Base-by-base conservation (phyloP, 2,888 invertebrate species). In the Brachynemurus nebulosus region DNA sequence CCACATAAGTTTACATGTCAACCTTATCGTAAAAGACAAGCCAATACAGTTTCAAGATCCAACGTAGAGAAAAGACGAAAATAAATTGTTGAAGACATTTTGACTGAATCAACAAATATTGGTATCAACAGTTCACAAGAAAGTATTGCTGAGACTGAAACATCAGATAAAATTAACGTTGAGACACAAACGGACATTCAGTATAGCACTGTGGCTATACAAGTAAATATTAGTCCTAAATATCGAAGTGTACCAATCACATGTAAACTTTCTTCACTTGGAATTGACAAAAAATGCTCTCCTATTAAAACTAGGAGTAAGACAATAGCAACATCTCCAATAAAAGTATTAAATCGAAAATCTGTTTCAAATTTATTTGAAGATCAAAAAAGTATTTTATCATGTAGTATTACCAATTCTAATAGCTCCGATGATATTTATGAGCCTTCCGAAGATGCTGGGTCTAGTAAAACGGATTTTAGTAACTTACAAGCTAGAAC, bases 1-100 rank as follows among this genome's bases (percentile, higher is more conserved):
- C 42, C 42, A 34, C 45, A 42, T 21, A 45, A 45, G 38, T 45
- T 46, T 39, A 30, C 27, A n/a, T 46, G 39, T 38, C 42, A 46
- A 25, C 42, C 46, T 35, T 27, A 33, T n/a, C 41, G 37, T 30
- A 16, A 21, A 33, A 2, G 23, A 7, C 35, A 20, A 9, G 21
- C 33, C 11, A 36, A 27, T 14, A 25, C 42, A 38, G 6, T 35
- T 45, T 33, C 39, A 12, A 33, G 46, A 23, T 39, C 45, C 2
- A 38, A 17, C 34, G 46, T 30, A 37, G 37, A 30, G 9, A 39
- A 46, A 36, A 23, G 45, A n/a, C 17, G 39, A 30, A 41, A 39
- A 35, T 16, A 40, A 35, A 40, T 40, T 21, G 20, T 45, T 18
- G 25, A 45, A 40, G 40, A 45, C 34, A 45, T 45, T 39, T 39